Evolutionary conservation across 1,140 invertebrate species (phyloP), one percentile per base, ranked within the genome.

Genomic region (Ips nitidus): DNA sequence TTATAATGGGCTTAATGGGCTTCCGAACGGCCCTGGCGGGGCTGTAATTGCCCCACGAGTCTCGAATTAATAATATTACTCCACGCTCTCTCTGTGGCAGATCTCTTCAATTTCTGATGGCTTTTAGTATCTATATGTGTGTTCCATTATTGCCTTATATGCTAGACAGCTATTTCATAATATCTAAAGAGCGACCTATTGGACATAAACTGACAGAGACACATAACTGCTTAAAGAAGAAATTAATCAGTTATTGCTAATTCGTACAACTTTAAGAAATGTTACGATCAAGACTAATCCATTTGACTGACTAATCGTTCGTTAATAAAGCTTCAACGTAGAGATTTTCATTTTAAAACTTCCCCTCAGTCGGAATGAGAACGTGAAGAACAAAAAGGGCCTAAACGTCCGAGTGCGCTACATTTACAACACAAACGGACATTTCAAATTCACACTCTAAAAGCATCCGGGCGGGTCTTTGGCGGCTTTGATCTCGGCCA

Each of bases 401-500:
- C 58, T 55, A 69, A 69, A 69, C 66, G 66, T 69, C 66, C 66
- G 66, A 62, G 55, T 66, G 55, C 55, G 42, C 59, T 66, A 69
- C 52, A 22, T 22, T 22, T 22, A 22, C 22, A 22, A 22, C 22
- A 68, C 52, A 50, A 50, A 50, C 45, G 45, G 6, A 55, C 66
- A 69, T 69, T 69, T 69, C 58, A 62, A 61, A 69, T 69, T 69
- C 66, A 69, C 66, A 69, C 66, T 69, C 61, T 64, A 57, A 72
- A 72, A 72, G 65, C 65, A 41, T 38, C 52, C 7, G 58, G 64
- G 52, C 58, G 68, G 52, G 63, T 59, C 39, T 53, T 61, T 43
- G 58, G 43, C 42, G 55, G 66, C 77, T 79, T 79, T 78, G 77
- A 78, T 78, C 75, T 77, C 72, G 74, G 63, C 75, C 77, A 78